Evolutionary conservation across 2,888 invertebrate genomes (phyloP).

Genomic region (Acronicta psi): DNA sequence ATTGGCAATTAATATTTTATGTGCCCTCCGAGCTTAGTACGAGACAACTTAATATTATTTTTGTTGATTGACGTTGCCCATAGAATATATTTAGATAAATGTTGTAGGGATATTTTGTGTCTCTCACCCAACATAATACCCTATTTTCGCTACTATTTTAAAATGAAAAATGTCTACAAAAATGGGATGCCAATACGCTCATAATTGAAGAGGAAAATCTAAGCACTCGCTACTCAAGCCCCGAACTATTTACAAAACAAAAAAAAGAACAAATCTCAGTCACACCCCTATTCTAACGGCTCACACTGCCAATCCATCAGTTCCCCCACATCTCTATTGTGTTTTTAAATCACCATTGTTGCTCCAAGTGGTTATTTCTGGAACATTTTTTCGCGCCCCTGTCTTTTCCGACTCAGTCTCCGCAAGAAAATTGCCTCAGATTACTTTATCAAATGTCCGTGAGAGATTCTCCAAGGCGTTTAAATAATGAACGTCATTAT

Average conservation of each 20-base stretch:
- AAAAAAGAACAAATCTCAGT: constrained; percentile 33
- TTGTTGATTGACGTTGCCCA: constrained; percentile 8
- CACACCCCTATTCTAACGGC: constrained; percentile 47
- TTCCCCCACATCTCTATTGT: constrained; percentile 61
- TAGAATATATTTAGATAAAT: neutral
- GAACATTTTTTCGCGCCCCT: constrained; percentile 38
- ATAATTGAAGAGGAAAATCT: neutral
- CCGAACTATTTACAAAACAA: constrained; percentile 15
- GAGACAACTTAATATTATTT: constrained; percentile 20
- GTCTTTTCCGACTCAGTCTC: constrained; percentile 26
- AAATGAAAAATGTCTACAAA: no score
- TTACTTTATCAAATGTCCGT: constrained; percentile 48
- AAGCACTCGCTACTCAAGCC: constrained; percentile 2
- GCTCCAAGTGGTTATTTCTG: constrained; percentile 69
- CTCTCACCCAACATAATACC: no score
- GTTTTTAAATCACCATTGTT: constrained; percentile 70
- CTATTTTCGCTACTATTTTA: no score
- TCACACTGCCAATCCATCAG: constrained; percentile 64
- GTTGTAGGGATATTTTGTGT: neutral
- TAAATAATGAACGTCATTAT: constrained; percentile 48
- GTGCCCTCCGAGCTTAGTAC: constrained; percentile 22
- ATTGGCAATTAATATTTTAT: constrained; percentile 51
- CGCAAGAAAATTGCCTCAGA: constrained; percentile 50
- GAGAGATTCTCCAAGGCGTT: constrained; percentile 36
- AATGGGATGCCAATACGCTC: no score